These are phyloP conservation scores for Ciona savignyi DNA, from an alignment of 23 tunicate species.

Conservation along the genomic window DNA sequence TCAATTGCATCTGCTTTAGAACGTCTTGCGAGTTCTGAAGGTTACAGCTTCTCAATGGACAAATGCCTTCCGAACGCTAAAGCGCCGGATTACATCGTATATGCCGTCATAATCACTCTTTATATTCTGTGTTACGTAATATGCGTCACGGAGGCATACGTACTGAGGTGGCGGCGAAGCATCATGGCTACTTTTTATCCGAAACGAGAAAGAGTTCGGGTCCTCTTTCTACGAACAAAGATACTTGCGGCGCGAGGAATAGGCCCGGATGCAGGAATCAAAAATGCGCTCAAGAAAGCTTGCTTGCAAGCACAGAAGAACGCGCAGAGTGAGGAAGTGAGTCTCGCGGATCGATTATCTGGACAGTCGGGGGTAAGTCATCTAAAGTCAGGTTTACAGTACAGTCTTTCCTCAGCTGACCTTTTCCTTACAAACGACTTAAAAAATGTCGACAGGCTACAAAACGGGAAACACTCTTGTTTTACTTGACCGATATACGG, in stretches of 20 bases:
- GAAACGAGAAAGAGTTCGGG: slow-evolving; percentile 42
- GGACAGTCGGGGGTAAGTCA: slow-evolving; percentile 52
- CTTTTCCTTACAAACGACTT: too few species aligned
- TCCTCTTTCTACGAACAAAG: slow-evolving; percentile 44
- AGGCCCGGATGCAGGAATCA: background rate
- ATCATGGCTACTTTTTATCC: slow-evolving; percentile 70
- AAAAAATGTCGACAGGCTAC: too few species aligned
- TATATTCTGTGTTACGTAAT: slow-evolving; percentile 23
- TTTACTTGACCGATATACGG: too few species aligned
- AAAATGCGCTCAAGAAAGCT: slow-evolving; percentile 14
- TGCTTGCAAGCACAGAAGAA: slow-evolving; percentile 10
- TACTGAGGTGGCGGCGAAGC: slow-evolving; percentile 39
- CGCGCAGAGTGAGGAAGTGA: slow-evolving; percentile 13
- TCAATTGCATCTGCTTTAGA: slow-evolving; percentile 57
- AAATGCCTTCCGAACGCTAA: slow-evolving; percentile 63
- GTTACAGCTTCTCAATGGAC: slow-evolving; percentile 60
- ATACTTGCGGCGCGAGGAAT: slow-evolving; percentile 50
- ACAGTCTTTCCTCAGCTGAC: too few species aligned
- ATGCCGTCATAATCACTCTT: slow-evolving; percentile 15
- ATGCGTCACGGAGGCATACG: slow-evolving; percentile 43
- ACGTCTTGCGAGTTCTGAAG: slow-evolving; percentile 47
- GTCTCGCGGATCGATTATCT: slow-evolving; percentile 23
- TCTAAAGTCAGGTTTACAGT: too few species aligned
- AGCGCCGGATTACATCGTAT: slow-evolving; percentile 30
- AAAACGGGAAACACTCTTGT: too few species aligned